Percentiles rank a stretch among this genome's conserved stretches.
Conservation (phyloP, 2,797 vertebrate species). For the Syngnathus acus region DNA sequence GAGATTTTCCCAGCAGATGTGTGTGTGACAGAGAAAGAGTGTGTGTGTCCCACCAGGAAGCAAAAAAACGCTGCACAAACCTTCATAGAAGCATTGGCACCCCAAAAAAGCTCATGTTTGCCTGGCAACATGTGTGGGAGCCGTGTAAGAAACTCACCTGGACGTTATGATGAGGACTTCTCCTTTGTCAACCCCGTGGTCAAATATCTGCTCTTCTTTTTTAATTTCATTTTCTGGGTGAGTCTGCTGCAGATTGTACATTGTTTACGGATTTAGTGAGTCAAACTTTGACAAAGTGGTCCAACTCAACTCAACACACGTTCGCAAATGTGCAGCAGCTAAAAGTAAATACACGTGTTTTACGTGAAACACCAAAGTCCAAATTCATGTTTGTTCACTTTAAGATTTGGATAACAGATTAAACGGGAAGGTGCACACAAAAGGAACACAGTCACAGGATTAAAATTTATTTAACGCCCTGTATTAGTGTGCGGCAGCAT, state of each 20-base stretch:
- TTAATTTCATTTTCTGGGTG: conserved; percentile 89
- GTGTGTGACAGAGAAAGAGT: neutral
- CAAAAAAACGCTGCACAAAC: neutral
- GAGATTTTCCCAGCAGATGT: neutral
- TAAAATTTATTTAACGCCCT: neutral
- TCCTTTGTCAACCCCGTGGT: conserved; percentile 78
- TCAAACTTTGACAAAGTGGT: neutral
- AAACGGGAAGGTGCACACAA: neutral
- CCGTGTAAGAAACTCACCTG: conserved; percentile 32
- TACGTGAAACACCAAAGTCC: neutral
- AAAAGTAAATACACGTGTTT: neutral
- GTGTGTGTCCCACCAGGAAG: neutral
- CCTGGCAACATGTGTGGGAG: conserved; percentile 21
- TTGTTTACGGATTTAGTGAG: neutral
- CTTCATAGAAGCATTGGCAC: neutral
- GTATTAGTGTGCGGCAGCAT: neutral
- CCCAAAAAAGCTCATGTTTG: neutral
- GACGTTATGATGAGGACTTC: conserved; percentile 61
- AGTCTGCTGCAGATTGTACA: conserved; percentile 47
- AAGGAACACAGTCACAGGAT: neutral
- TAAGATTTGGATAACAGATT: neutral
- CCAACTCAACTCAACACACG: neutral
- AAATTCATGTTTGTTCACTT: neutral
- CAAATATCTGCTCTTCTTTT: conserved; percentile 86
- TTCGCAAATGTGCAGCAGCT: neutral